Base-by-base conservation (phyloP, 2,797 vertebrate genomes). In the Acanthurus tractus region DNA sequence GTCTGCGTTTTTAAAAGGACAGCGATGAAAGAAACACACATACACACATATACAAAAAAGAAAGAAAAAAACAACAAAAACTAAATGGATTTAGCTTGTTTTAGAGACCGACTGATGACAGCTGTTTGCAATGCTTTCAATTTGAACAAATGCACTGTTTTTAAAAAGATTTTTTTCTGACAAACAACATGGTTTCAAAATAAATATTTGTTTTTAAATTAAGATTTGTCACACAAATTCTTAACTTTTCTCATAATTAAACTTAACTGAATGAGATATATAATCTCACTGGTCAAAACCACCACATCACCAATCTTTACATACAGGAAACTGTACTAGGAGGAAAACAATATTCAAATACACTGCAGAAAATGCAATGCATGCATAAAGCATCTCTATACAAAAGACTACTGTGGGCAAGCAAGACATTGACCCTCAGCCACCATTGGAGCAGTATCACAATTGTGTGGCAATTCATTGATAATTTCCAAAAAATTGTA, bases 1-100 rank as follows among this genome's bases (percentile, higher is more conserved):
- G 63, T 62, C 20, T 69, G 18, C 48, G 45, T 57, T 78, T 74
- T 81, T 68, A 29, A 74, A 80, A 62, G 54, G 63, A 63, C 62
- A 63, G 42, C 22, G 49, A 20, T 12, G 67, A 48, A 50, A 54
- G n/a, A 23, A 29, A 63, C 9, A 57, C 14, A 36, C 14, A 20
- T 2, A 44, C 10, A 40, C 29, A 34, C 29, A 34, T 34, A 34
- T 6, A 34, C 6, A 34, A 34, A 34, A 34, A 7, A 34, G 29
- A 34, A 6, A 34, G 1, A 34, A 34, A 34, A 34, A 3, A 34
- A 34, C 0, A 71, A 67, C 59, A 50, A 14, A 7, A 2, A 11
- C 2, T 48, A 50, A 34, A 23, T 46, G 25, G 18, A 1, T 11
- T 61, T 11, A 13, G 15, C 1, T 22, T 18, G 18, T 65, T 18